These are phyloP conservation scores for Cyclophora albipunctata DNA, from an alignment of 2,888 invertebrate species.

Conservation along the genomic window DNA sequence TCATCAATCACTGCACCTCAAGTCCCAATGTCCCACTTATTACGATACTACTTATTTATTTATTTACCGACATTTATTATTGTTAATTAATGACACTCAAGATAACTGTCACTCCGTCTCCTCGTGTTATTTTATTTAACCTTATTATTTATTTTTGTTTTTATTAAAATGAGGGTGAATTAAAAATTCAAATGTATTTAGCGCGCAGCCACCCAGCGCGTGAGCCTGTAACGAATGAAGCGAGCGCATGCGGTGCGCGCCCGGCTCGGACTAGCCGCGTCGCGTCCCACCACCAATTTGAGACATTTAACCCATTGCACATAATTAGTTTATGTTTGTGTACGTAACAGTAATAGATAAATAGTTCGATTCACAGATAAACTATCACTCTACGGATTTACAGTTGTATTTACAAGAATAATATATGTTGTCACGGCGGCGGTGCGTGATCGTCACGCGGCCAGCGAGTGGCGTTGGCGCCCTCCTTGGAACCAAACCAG, in stretches of 20 bases:
- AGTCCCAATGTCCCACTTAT: slow-evolving; percentile 34
- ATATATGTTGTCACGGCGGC: slow-evolving; percentile 51
- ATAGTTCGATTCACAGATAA: slow-evolving; percentile 45
- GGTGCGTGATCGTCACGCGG: slow-evolving; percentile 57
- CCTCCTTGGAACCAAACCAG: slow-evolving; percentile 26
- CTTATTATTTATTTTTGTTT: slow-evolving; percentile 20
- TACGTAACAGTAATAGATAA: slow-evolving; percentile 38
- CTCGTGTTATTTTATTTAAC: slow-evolving; percentile 25
- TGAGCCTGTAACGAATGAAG: slow-evolving; percentile 52
- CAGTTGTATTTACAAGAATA: slow-evolving; percentile 30
- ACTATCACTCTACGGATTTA: slow-evolving; percentile 34
- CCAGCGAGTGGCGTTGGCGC: slow-evolving; percentile 46
- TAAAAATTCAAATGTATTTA: slow-evolving; percentile 18
- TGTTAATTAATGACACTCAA: slow-evolving; percentile 37
- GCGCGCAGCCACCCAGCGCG: slow-evolving; percentile 51
- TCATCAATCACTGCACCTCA: slow-evolving; percentile 40
- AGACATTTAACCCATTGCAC: slow-evolving; percentile 42
- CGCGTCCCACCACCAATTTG: slow-evolving; percentile 43
- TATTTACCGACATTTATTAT: slow-evolving; percentile 29
- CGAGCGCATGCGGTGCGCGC: slow-evolving; percentile 28
- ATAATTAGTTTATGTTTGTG: slow-evolving; percentile 47
- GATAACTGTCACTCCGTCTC: slow-evolving; percentile 48
- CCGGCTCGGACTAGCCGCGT: slow-evolving; percentile 25
- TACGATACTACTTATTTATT: slow-evolving; percentile 38
- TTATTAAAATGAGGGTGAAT: slow-evolving; percentile 33